Conservation (phyloP, 2,888 invertebrate genomes). For the Nephrotoma guestfalica region DNA sequence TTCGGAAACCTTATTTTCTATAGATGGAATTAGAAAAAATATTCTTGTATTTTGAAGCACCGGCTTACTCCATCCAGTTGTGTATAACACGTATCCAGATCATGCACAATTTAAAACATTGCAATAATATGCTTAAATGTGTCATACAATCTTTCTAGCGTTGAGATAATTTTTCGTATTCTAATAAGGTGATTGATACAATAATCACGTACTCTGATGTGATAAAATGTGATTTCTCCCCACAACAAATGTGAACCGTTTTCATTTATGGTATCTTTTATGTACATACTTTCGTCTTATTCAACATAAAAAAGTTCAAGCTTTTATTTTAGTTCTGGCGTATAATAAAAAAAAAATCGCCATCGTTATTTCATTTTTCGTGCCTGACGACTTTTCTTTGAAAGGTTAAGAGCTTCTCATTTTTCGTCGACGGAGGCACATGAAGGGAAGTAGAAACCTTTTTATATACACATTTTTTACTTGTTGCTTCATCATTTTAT, state of each 20-base stretch:
- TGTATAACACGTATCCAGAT: too few relatives aligned
- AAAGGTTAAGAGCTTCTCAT: neutral
- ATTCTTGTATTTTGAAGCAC: too few relatives aligned
- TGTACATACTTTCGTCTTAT: neutral
- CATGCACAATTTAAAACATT: too few relatives aligned
- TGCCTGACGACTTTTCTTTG: neutral
- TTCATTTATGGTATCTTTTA: neutral
- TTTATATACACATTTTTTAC: neutral
- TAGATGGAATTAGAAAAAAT: neutral
- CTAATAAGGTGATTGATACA: neutral
- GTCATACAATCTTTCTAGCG: neutral
- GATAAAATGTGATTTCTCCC: neutral
- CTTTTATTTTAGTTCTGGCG: neutral
- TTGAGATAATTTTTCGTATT: neutral
- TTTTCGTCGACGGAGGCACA: neutral
- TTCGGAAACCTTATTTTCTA: neutral
- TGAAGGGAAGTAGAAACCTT: neutral
- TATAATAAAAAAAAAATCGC: neutral
- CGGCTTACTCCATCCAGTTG: too few relatives aligned
- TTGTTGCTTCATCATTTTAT: neutral
- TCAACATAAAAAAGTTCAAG: neutral
- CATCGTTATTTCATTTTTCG: neutral
- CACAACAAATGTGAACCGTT: neutral
- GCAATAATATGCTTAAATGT: too few relatives aligned
- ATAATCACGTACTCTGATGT: neutral